Percentiles rank a stretch among this genome's conserved stretches.
Conservation (phyloP, 2,113 vertebrate species). For the Pomatostomus ruficeps region DNA sequence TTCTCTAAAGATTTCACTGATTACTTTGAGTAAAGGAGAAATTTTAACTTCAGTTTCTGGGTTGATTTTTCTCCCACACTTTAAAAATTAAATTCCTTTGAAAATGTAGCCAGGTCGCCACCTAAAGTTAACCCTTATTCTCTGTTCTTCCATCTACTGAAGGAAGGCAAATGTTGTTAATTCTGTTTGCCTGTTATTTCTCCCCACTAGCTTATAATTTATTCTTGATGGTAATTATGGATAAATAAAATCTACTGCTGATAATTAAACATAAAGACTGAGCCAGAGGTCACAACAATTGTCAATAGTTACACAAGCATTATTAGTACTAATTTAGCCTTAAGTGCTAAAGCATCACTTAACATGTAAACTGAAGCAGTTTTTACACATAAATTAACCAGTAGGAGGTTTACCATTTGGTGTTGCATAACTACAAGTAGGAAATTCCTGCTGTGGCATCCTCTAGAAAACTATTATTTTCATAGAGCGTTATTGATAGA, state of each 20-base stretch:
- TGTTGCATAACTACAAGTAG: background rate
- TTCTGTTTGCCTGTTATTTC: background rate
- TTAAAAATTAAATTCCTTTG: background rate
- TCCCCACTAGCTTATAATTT: background rate
- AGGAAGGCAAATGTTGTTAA: background rate
- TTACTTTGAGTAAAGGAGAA: background rate
- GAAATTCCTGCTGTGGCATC: background rate
- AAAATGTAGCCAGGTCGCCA: background rate
- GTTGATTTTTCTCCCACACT: background rate
- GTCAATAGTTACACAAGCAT: background rate
- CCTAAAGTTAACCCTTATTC: background rate
- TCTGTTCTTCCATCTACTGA: background rate
- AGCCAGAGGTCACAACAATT: slow-evolving; percentile 7
- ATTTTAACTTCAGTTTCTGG: background rate
- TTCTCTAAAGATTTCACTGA: background rate
- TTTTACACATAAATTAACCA: slow-evolving; percentile 11
- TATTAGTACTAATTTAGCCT: slow-evolving; percentile 6
- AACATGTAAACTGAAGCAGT: background rate
- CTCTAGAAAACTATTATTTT: background rate
- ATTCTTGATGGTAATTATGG: background rate
- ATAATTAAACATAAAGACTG: background rate
- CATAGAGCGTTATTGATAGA: background rate
- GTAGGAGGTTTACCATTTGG: background rate
- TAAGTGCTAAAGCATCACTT: slow-evolving; percentile 12
- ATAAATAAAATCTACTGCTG: background rate